Base-by-base conservation (phyloP, 1,140 invertebrate species). In the Aphelinus certus region DNA sequence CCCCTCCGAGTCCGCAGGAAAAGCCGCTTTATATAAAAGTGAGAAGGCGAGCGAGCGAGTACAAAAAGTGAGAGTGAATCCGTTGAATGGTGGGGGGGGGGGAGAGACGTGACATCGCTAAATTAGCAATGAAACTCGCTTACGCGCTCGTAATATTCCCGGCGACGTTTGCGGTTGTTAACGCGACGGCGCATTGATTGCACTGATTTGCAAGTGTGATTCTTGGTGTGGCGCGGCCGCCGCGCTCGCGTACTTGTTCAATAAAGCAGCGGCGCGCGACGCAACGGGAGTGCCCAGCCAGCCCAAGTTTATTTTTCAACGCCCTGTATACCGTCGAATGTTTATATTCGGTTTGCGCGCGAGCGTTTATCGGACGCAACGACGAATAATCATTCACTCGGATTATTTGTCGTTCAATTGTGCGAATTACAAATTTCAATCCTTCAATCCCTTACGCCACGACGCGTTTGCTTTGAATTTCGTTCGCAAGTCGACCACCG, bases 41-140 rank as follows among this genome's bases (percentile, higher is more conserved):
- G 49, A 2, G n/a, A 1, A 65, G 9, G 48, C 42, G 48, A 56
- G 4, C 9, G 7, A 6, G 7, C 10, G 2, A 10, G 7, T 6
- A n/a, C 3, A 55, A 66, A 56, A 56, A 66, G 6, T 66, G 10
- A 2, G 51, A 61, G 3, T 3, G 42, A 73, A 76, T 69, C 67
- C 71, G 63, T 67, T 71, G 58, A 75, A 68, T 66, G 46, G 56
- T 75, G 68, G 76, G 79, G 46, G 75, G 46, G 75, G 79, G 60
- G 62, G 69, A 73, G 60, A 53, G 73, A 71, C 26, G 78, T 78
- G 80, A 78, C 79, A 79, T 76, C 75, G 77, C 71, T 79, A 79
- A 81, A 81, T 79, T 79, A 78, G 77, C 78, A 66, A 79, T 72
- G 73, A 78, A 75, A 69, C 70, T 51, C 75, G 71, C 73, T 76